phyloP scores from a whole-genome alignment of 2,797 vertebrate genomes.

The Chaenodraco wilsoni region DNA sequence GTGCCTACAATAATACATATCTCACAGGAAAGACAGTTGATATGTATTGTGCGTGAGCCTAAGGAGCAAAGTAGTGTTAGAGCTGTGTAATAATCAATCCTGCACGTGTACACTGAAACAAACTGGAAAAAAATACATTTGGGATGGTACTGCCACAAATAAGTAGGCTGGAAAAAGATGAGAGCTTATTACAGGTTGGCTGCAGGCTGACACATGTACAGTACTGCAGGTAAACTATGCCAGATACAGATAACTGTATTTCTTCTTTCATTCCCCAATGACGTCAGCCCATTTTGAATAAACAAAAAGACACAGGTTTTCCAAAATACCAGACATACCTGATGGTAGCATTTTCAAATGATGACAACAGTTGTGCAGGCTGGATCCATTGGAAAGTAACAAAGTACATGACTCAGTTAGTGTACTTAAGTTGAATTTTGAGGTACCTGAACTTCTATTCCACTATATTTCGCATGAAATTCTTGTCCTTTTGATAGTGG shows the following conservation, averaged over 20 bases:
- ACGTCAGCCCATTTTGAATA: neutral
- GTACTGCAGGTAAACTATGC: neutral
- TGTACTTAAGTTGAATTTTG: no score
- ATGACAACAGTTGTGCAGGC: constrained; percentile 15
- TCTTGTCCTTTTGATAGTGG: no score
- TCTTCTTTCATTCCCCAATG: constrained; percentile 15
- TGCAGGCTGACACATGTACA: constrained; percentile 31
- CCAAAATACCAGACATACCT: neutral
- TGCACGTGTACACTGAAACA: neutral
- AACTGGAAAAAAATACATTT: neutral
- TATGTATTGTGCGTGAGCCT: no score
- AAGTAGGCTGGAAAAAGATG: neutral
- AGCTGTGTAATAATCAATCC: no score
- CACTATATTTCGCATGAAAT: no score
- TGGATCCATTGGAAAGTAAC: neutral
- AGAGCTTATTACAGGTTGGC: neutral
- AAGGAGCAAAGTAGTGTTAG: no score
- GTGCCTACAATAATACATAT: no score
- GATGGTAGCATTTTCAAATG: constrained; percentile 10
- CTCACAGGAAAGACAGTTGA: no score
- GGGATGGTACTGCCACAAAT: neutral
- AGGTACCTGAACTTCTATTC: no score
- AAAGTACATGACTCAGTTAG: no score
- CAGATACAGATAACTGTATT: neutral
- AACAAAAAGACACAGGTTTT: constrained; percentile 12